Conservation (phyloP, 2,113 vertebrate genomes). For the Xyliphius kryptos region DNA sequence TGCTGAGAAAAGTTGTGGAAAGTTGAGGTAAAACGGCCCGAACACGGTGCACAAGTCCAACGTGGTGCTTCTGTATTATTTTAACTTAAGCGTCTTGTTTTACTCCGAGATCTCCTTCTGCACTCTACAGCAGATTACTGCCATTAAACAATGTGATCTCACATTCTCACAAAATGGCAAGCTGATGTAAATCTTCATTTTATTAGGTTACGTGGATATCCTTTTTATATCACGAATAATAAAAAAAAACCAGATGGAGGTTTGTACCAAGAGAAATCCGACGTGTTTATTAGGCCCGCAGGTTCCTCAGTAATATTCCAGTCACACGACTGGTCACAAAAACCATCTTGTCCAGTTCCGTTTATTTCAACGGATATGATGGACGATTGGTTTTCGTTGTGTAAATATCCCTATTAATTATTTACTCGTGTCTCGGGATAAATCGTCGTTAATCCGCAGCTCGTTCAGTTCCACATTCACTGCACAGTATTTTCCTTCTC, state of each 20-base stretch:
- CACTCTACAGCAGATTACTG: too few species aligned
- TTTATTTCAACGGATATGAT: too few species aligned
- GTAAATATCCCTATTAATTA: too few species aligned
- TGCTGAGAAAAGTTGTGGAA: too few species aligned
- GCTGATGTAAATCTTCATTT: neutral
- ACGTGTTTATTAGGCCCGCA: conserved; percentile 17
- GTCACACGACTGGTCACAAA: neutral
- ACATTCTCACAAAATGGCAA: neutral
- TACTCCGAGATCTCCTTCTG: neutral
- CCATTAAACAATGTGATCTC: neutral
- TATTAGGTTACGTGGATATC: neutral
- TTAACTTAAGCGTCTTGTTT: too few species aligned
- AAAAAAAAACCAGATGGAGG: neutral
- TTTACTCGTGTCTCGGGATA: neutral
- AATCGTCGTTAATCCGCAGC: conserved; percentile 48
- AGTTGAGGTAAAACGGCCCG: too few species aligned
- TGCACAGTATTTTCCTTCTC: neutral
- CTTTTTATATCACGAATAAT: too few species aligned
- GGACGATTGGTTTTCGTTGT: too few species aligned
- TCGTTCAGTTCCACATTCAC: conserved; percentile 38
- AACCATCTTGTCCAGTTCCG: too few species aligned
- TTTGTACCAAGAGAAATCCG: neutral
- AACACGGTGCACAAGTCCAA: conserved; percentile 2
- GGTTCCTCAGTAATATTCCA: neutral
- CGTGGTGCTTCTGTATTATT: conserved; percentile 7